phyloP scores from a whole-genome alignment of 2,797 vertebrate genomes.

The Gymnodraco acuticeps region DNA sequence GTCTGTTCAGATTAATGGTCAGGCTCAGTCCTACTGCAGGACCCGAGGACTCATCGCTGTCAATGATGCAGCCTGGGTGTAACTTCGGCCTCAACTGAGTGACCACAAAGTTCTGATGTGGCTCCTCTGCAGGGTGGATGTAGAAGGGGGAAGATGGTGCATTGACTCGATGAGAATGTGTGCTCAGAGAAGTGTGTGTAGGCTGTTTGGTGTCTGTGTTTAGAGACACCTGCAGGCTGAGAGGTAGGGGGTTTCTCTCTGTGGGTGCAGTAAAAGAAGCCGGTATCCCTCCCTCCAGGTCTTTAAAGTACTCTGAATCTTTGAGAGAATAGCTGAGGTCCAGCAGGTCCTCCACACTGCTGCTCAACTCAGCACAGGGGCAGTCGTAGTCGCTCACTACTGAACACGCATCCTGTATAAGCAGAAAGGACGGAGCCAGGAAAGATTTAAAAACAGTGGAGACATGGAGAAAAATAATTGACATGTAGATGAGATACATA shows the following conservation, averaged over 20 bases:
- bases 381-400: constrained; percentile 83
- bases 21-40: constrained; percentile 53
- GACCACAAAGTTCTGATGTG: constrained; percentile 54
- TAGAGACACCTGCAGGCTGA: constrained; percentile 17
- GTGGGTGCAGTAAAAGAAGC: constrained; percentile 18
- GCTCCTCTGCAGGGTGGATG: constrained; percentile 34
- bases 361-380: constrained; percentile 67
- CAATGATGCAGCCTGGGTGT: constrained; percentile 41
- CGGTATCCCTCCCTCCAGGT: constrained; percentile 79
- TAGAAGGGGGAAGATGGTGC: constrained; percentile 1
- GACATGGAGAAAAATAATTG: not conserved
- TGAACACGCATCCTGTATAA: constrained; percentile 84
- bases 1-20: constrained; percentile 46
- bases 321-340: constrained; percentile 83
- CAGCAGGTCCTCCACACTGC: constrained; percentile 88
- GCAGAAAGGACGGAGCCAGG: not conserved
- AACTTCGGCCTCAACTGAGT: constrained; percentile 53
- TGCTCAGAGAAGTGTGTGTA: constrained; percentile 10
- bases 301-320: constrained; percentile 89
- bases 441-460: not conserved
- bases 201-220: constrained; percentile 20
- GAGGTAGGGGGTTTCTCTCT: constrained; percentile 1
- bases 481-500: not conserved
- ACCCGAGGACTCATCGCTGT: constrained; percentile 35
- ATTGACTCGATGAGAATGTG: constrained; percentile 9